A percentile compares a stretch with the other conserved stretches of the same genome.
These are phyloP conservation scores for Sebastes taczanowskii DNA, from an alignment of 2,797 vertebrate genomes.

Conservation along the genomic window DNA sequence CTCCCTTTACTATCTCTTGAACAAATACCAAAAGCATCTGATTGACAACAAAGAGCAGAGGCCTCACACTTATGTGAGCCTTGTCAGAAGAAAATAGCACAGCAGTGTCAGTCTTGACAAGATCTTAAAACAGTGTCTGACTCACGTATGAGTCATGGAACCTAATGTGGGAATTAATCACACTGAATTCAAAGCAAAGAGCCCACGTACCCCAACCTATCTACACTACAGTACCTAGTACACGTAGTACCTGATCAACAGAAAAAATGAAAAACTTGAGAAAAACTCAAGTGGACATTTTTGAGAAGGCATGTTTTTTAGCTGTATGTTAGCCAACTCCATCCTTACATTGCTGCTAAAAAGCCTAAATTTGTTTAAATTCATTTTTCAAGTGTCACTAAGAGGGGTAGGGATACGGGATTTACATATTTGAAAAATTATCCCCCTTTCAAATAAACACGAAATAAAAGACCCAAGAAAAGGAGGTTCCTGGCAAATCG, in stretches of 20 bases:
- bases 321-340: not conserved
- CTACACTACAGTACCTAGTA: not conserved
- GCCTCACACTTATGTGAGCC: constrained; percentile 12
- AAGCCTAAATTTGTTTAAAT: not conserved
- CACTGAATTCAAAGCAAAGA: constrained; percentile 13
- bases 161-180: constrained; percentile 30
- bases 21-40: not conserved
- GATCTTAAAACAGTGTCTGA: constrained; percentile 38
- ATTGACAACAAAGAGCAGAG: constrained; percentile 9
- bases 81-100: constrained; percentile 37
- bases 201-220: constrained; percentile 14
- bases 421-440: not conserved
- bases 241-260: not conserved
- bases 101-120: not conserved
- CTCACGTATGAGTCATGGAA: constrained; percentile 50
- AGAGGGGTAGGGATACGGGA: not conserved
- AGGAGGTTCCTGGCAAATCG: not conserved
- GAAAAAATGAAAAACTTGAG: not conserved
- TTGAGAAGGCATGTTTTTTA: not conserved
- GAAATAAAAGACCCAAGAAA: not conserved
- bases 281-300: not conserved
- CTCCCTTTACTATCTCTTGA: not conserved
- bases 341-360: not conserved
- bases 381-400: not conserved
- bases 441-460: not conserved